These are phyloP conservation scores for Tetranychus truncatus DNA, from an alignment of 2,888 invertebrate genomes.

Conservation along the genomic window DNA sequence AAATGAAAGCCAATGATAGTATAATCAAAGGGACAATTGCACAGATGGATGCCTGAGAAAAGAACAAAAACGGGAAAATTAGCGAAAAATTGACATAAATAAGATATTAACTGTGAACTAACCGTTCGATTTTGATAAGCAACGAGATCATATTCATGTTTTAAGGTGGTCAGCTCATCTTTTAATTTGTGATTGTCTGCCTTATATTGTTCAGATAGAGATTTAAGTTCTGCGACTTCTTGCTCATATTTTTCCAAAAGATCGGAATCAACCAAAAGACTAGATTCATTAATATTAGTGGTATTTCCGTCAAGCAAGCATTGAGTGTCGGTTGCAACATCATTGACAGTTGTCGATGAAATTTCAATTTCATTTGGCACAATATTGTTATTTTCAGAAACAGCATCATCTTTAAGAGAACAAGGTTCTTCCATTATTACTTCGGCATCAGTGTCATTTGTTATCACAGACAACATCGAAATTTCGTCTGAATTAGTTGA, in stretches of 20 bases:
- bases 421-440: neutral
- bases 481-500: too few species aligned
- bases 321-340: neutral
- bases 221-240: neutral
- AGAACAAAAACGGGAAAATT: too few species aligned
- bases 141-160: neutral
- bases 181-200: neutral
- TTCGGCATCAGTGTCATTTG: neutral
- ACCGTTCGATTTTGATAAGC: neutral
- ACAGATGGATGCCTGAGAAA: slow-evolving; percentile 25
- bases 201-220: neutral
- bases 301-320: neutral
- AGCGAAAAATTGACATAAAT: too few species aligned
- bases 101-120: too few species aligned
- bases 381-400: neutral
- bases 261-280: neutral
- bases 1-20: slow-evolving; percentile 24
- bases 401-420: too few species aligned
- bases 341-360: neutral
- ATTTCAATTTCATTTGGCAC: neutral
- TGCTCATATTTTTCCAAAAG: neutral
- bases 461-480: too few species aligned
- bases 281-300: neutral
- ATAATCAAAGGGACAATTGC: slow-evolving; percentile 25
- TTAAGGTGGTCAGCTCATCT: neutral